Base-by-base conservation (phyloP, 2,888 invertebrate genomes). In the Cheilosia urbana region DNA sequence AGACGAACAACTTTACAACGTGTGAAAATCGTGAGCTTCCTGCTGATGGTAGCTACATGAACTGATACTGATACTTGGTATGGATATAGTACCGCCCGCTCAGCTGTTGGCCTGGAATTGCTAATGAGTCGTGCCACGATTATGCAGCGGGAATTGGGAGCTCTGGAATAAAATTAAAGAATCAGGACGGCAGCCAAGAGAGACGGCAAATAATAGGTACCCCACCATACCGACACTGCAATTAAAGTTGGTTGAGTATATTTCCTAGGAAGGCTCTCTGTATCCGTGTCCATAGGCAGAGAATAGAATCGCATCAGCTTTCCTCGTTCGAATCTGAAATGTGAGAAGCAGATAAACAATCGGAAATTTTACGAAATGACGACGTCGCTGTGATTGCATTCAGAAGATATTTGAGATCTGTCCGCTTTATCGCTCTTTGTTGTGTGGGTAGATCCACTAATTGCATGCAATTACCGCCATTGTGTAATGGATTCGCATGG, bases 21-120 rank as follows among this genome's bases (percentile, higher is more conserved):
- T 84, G 83, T 84, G 83, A 84, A 79, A 84, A 84, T 79, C 83
- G 79, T 84, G 83, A 84, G 79, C 79, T 84, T 84, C 73, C 73
- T 84, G 73, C 78, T 78, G 62, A 83, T 68, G 65, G 42, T 47
- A 71, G 27, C 0, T 27, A 27, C 27, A 27, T 27, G 6, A 6
- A 27, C 27, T 27, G 27, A 9, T 30, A 30, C 30, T 30, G 30
- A 57, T 47, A 37, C 49, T 53, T 60, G 68, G 49, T 42, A 63
- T n/a, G 24, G 17, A 42, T 63, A 49, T 5, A n/a, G 42, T 42
- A 69, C 45, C 55, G 7, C 13, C 21, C 21, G 24, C 24, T 34
- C 19, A 17, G 19, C 19, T 24, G 42, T 63, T 63, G 57, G n/a
- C 13, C 60, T 42, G 17, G 73, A 83, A 73, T 79, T 55, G 79